Percentiles rank a stretch among this genome's conserved stretches.
Evolutionary conservation across 2,888 invertebrate genomes (phyloP).

Genomic region (Cheilosia grossa): DNA sequence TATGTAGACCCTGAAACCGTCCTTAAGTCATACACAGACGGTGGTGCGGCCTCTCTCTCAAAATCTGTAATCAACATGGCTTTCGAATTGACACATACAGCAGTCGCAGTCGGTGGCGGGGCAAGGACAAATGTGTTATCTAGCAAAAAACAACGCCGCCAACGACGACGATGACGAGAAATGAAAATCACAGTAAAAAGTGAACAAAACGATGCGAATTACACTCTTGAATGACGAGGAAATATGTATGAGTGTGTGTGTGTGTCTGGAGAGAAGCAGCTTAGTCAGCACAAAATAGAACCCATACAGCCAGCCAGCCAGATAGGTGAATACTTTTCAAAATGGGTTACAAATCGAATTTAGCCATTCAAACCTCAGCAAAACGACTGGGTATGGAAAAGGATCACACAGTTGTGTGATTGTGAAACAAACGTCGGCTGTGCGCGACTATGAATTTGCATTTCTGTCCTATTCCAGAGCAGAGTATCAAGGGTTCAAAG

Average conservation of each 20-base stretch:
- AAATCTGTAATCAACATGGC: conserved; percentile 32
- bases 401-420: conserved; percentile 7
- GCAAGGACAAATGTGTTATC: conserved; percentile 20
- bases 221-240: not conserved
- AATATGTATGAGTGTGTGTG: not conserved
- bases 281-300: not conserved
- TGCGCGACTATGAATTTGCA: conserved; percentile 23
- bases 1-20: conserved; percentile 32
- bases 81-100: conserved; percentile 22
- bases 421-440: not conserved
- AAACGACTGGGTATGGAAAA: not conserved
- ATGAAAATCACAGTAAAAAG: conserved; percentile 28
- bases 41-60: not conserved
- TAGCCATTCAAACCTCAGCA: not conserved
- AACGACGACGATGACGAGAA: not conserved
- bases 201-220: conserved; percentile 18
- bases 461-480: conserved; percentile 32
- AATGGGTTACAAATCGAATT: conserved; percentile 33
- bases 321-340: not conserved
- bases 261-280: not conserved
- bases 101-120: not conserved
- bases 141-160: not conserved
- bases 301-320: not conserved
- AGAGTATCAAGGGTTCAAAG: not conserved
- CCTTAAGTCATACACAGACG: conserved; percentile 4